Evolutionary conservation across 2,888 invertebrate species (phyloP).

Genomic region (Apamea monoglypha): DNA sequence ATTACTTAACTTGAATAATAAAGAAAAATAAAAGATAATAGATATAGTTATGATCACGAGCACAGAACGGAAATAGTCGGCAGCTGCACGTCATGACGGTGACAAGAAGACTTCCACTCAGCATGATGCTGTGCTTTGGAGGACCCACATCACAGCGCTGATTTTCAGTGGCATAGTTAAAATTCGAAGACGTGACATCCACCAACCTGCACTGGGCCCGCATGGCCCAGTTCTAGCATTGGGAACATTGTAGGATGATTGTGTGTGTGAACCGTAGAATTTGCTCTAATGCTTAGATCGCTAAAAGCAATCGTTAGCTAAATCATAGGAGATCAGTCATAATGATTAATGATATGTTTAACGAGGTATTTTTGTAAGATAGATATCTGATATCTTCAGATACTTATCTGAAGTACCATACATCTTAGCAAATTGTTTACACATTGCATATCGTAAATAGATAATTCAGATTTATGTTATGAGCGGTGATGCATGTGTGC

Average conservation of each 20-base stretch:
- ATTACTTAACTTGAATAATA: neutral
- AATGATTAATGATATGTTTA: conserved; percentile 29
- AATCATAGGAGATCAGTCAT: conserved; percentile 20
- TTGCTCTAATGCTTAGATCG: neutral
- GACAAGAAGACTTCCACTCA: neutral
- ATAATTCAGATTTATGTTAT: conserved; percentile 45
- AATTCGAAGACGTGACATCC: neutral
- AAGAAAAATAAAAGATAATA: neutral
- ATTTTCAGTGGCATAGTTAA: neutral
- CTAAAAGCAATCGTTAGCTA: neutral
- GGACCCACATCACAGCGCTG: neutral
- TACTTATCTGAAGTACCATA: conserved; percentile 40
- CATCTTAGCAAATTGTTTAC: conserved; percentile 41
- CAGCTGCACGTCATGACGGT: neutral
- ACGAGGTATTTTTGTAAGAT: conserved; percentile 31
- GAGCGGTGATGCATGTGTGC: conserved; percentile 36
- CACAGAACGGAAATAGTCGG: neutral
- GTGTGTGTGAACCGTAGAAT: too few relatives aligned
- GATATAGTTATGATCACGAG: neutral
- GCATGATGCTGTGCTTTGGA: neutral
- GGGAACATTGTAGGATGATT: too few relatives aligned
- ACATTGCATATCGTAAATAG: conserved; percentile 53
- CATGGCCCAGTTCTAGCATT: too few relatives aligned
- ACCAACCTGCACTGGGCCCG: too few relatives aligned
- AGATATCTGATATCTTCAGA: too few relatives aligned